Evolutionary conservation across 2,888 invertebrate genomes (phyloP).

Genomic region (Ormyrus pomaceus): DNA sequence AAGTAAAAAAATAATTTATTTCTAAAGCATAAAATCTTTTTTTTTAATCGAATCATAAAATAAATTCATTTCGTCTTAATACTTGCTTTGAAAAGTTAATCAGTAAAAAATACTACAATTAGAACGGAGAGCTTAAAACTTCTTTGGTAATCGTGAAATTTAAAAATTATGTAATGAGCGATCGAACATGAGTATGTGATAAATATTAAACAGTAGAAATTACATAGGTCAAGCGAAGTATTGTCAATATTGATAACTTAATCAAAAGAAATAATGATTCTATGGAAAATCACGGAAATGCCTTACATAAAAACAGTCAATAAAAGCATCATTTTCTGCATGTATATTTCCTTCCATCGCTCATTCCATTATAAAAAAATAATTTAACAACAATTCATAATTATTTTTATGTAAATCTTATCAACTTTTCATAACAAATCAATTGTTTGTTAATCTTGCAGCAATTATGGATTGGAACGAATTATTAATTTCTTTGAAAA

Average conservation of each 20-base stretch:
- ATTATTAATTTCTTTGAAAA: too few species aligned
- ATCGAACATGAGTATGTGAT: conserved; percentile 1
- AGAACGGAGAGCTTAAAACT: background rate
- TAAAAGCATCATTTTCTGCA: background rate
- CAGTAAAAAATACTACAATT: too few species aligned
- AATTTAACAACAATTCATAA: conserved; percentile 8
- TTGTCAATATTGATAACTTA: conserved; percentile 2
- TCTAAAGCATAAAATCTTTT: too few species aligned
- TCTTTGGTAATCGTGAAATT: background rate
- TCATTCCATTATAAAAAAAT: background rate
- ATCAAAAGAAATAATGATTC: conserved; percentile 8
- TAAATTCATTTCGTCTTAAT: too few species aligned
- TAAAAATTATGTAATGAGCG: background rate
- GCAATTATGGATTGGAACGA: too few species aligned
- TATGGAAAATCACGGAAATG: conserved; percentile 28
- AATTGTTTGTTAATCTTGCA: too few species aligned
- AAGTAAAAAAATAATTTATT: too few species aligned
- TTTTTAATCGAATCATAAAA: too few species aligned
- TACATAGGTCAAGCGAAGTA: too few species aligned
- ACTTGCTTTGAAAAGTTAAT: too few species aligned
- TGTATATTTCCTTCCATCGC: conserved; percentile 16
- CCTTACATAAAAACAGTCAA: background rate
- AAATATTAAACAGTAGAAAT: background rate
- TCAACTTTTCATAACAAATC: too few species aligned
- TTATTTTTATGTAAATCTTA: background rate